phyloP scores from a whole-genome alignment of 64 coral and sea anemone genomes.

The Actinia tenebrosa region DNA sequence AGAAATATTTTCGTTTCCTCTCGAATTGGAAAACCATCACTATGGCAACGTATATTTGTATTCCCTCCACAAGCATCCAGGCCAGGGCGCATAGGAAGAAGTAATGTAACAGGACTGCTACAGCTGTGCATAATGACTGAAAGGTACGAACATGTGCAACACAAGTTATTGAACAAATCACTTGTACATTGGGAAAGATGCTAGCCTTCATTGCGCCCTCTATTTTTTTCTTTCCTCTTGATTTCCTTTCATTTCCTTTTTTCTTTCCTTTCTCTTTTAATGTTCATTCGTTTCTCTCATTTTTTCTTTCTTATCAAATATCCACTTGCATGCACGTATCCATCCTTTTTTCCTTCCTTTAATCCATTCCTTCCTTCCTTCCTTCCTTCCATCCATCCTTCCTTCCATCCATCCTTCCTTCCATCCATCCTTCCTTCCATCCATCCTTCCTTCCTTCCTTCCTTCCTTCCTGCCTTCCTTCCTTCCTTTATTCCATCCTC shows the following conservation, averaged over 20 bases:
- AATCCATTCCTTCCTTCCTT: neutral
- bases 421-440: neutral
- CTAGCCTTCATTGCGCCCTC: too few relatives aligned
- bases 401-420: neutral
- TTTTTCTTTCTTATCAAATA: too few relatives aligned
- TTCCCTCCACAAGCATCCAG: constrained; percentile 65
- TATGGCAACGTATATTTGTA: constrained; percentile 54
- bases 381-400: neutral
- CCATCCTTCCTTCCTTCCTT: neutral
- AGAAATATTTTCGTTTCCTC: constrained; percentile 39
- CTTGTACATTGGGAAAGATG: too few relatives aligned
- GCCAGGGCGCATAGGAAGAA: constrained; percentile 50
- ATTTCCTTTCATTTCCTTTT: too few relatives aligned
- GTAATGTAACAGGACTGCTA: constrained; percentile 39
- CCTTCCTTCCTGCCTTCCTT: neutral
- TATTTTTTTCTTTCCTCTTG: too few relatives aligned
- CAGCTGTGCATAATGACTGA: constrained; percentile 33
- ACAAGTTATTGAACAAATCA: too few relatives aligned
- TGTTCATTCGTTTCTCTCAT: too few relatives aligned
- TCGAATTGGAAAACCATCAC: constrained; percentile 47
- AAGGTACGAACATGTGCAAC: neutral
- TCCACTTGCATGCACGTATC: neutral
- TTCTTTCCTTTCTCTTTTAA: too few relatives aligned
- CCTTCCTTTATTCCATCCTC: neutral
- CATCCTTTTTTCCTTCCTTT: neutral